Percentiles rank a stretch among this genome's conserved stretches.
These are phyloP conservation scores for Sigmodon hispidus DNA, from an alignment of 2,113 vertebrate genomes.

Conservation along the genomic window DNA sequence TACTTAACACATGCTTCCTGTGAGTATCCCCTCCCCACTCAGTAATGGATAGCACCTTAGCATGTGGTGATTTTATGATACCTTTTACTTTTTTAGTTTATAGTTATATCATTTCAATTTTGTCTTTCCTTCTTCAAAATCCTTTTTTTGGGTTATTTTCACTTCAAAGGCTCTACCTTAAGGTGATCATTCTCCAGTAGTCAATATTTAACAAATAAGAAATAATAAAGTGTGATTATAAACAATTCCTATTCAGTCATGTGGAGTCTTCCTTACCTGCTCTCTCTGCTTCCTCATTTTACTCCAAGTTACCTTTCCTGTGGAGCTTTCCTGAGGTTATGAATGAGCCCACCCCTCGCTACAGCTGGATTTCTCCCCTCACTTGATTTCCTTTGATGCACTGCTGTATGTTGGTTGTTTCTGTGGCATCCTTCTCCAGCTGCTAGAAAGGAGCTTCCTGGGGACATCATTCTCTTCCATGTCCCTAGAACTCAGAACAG, in stretches of 20 bases:
- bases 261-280: not conserved
- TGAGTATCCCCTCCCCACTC: not conserved
- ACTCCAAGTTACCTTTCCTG: not conserved
- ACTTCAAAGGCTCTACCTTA: not conserved
- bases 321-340: not conserved
- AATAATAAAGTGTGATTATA: constrained; percentile 12
- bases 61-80: not conserved
- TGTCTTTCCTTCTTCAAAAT: not conserved
- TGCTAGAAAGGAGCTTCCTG: not conserved
- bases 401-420: not conserved
- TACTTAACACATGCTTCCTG: constrained; percentile 31
- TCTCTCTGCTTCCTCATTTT: not conserved
- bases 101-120: not conserved
- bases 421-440: not conserved
- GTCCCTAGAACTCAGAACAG: not conserved
- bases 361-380: rapidly evolving
- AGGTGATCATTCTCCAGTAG: not conserved
- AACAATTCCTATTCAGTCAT: not conserved
- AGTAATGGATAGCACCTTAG: not conserved
- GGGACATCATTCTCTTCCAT: not conserved
- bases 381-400: not conserved
- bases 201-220: not conserved
- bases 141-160: not conserved
- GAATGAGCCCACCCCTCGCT: not conserved
- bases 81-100: not conserved